Evolutionary conservation across 2,888 invertebrate species (phyloP), one percentile per base, ranked within the genome.

Genomic region (Mesorhabditis belari): DNA sequence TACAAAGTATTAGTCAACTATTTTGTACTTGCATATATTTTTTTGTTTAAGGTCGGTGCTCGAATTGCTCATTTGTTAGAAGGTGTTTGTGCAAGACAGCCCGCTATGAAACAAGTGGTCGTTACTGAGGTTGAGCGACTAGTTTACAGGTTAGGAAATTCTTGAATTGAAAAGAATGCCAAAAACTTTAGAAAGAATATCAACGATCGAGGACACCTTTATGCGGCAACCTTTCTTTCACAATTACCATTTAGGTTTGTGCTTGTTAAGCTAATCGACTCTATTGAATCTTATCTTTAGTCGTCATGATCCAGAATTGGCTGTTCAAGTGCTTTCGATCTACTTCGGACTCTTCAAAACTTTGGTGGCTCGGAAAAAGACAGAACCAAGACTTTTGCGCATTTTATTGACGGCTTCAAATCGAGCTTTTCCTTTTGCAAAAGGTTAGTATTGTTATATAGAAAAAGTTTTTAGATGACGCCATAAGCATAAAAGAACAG

Each of bases 261-360:
- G n/a, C n/a, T n/a, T n/a, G n/a, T n/a, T n/a, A n/a, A n/a, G n/a
- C n/a, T n/a, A n/a, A n/a, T n/a, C n/a, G n/a, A n/a, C n/a, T n/a
- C n/a, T n/a, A n/a, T n/a, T n/a, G n/a, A n/a, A n/a, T n/a, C n/a
- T n/a, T n/a, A n/a, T n/a, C n/a, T n/a, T n/a, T n/a, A n/a, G n/a
- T n/a, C n/a, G n/a, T n/a, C n/a, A n/a, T n/a, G 44, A 35, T 35
- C 85, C 88, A 3, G 86, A 87, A 55, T 86, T 93, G 19, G 92
- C 95, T 0, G 87, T 88, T 71, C 88, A 87, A 73, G 84, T 98
- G 29, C 89, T 98, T 52, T 86, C 88, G 67, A 89, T 96, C 56
- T 98, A 96, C 82, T 92, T 98, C 81, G 88, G 91, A 0, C 91
- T 96, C 81, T 98, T 98, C 85, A 93, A 92, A 55, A 71, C 69